Conservation (phyloP, 2,113 vertebrate species). For the Gracilinanus agilis region DNA sequence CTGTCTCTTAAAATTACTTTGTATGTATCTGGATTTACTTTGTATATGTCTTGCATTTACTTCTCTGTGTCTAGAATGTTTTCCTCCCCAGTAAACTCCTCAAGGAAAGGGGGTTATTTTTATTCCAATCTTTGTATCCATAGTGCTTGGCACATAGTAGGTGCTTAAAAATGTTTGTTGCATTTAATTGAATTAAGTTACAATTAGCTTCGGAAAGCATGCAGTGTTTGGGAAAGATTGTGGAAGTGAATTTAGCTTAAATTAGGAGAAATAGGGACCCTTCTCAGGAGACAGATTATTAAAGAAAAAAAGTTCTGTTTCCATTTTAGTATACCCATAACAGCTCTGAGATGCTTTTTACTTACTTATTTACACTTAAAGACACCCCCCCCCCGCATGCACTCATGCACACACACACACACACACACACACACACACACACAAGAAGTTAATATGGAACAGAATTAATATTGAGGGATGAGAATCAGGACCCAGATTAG, state of each 20-base stretch:
- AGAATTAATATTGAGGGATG: too few species aligned
- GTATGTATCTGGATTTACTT: not conserved
- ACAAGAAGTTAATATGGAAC: too few species aligned
- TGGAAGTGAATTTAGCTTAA: constrained; percentile 30
- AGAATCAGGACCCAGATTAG: too few species aligned
- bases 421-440: too few species aligned
- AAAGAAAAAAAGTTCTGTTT: constrained; percentile 22
- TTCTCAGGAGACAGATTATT: not conserved
- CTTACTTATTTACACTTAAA: too few species aligned
- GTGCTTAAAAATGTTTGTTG: not conserved
- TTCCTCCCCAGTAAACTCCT: not conserved
- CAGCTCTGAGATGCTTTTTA: not conserved
- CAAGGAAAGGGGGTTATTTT: not conserved
- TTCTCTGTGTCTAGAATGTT: not conserved
- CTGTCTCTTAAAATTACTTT: not conserved
- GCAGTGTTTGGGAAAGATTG: not conserved
- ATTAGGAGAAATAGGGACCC: not conserved
- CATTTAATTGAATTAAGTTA: not conserved
- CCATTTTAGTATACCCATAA: not conserved
- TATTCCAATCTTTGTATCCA: not conserved
- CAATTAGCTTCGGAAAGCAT: constrained; percentile 4
- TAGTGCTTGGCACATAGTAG: not conserved
- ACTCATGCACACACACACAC: too few species aligned
- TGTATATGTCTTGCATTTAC: not conserved
- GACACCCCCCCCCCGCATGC: too few species aligned